Percentiles rank a stretch among this genome's conserved stretches.
phyloP scores from a whole-genome alignment of 2,797 vertebrate genomes.

The Crypturellus tataupa region DNA sequence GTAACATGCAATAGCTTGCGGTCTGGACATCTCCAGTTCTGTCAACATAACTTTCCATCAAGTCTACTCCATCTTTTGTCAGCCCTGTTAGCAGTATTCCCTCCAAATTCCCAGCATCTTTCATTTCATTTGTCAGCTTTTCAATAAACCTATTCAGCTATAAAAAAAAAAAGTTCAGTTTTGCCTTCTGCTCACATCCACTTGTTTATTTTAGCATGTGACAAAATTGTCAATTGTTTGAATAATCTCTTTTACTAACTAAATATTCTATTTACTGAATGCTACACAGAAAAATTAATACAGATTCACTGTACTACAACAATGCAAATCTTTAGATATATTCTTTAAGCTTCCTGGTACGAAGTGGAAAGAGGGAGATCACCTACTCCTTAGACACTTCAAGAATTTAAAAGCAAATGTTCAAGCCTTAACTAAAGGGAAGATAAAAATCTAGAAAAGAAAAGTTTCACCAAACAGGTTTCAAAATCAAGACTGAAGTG shows the following conservation, averaged over 20 bases:
- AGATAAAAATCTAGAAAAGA: neutral
- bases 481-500: neutral
- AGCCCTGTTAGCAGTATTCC: slow-evolving; percentile 95
- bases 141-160: slow-evolving; percentile 96
- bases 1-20: slow-evolving; percentile 98
- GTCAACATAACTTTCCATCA: slow-evolving; percentile 98
- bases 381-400: neutral
- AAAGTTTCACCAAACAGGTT: neutral
- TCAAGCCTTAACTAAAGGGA: neutral
- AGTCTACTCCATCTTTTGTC: slow-evolving; percentile 97
- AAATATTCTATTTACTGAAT: neutral
- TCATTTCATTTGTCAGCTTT: slow-evolving; percentile 96
- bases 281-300: neutral
- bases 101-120: slow-evolving; percentile 95
- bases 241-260: slow-evolving; percentile 12
- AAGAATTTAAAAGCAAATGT: neutral
- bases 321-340: neutral
- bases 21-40: slow-evolving; percentile 98
- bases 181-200: neutral
- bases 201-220: neutral
- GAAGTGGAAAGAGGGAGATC: neutral
- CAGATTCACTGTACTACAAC: neutral
- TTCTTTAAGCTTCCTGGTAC: neutral
- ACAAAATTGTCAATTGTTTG: neutral
- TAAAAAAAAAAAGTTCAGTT: neutral